Evolutionary conservation across 2,797 vertebrate species (phyloP), one percentile per base, ranked within the genome.

Genomic region (Schizopygopsis malacanthus): DNA sequence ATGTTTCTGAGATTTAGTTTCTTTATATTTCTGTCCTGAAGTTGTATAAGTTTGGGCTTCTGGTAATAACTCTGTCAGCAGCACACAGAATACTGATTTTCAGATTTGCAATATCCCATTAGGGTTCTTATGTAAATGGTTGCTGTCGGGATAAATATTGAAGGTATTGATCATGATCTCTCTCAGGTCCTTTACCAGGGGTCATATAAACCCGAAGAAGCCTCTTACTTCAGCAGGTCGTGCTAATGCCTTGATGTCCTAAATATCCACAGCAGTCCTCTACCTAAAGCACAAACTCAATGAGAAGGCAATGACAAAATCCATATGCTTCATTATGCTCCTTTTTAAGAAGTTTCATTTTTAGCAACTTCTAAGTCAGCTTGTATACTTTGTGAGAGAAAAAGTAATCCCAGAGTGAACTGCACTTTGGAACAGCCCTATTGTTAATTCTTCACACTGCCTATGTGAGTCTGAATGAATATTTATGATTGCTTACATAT

Each of bases 171-270:
- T 75, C 56, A 28, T 81, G 67, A 65, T 61, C 22, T 72, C 41
- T 87, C 81, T 73, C 43, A 52, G 82, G 82, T 84, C 82, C 59
- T 84, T 67, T 72, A 67, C 61, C 73, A 33, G 82, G 52, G 73
- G 73, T 77, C 82, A 69, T 54, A 1, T 37, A 37, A 37, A 82
- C 41, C 25, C 41, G 2, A 52, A 76, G 43, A 65, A 52, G 7
- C 59, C 25, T 52, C 45, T 83, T 20, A 67, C 9, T 63, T 52
- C 13, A 41, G 28, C 43, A 1, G 45, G 22, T 28, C 2, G 2
- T 77, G 82, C 20, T 65, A 76, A 69, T 77, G 59, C 47, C 61
- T 77, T 25, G 9, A 52, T 63, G 43, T 76, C 43, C 25, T 37
- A 63, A 79, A 70, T 83, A 45, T 18, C 65, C 33, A 80, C 43